These are phyloP conservation scores for Nothoprocta pentlandii DNA, from an alignment of 2,113 vertebrate species.

Conservation along the genomic window DNA sequence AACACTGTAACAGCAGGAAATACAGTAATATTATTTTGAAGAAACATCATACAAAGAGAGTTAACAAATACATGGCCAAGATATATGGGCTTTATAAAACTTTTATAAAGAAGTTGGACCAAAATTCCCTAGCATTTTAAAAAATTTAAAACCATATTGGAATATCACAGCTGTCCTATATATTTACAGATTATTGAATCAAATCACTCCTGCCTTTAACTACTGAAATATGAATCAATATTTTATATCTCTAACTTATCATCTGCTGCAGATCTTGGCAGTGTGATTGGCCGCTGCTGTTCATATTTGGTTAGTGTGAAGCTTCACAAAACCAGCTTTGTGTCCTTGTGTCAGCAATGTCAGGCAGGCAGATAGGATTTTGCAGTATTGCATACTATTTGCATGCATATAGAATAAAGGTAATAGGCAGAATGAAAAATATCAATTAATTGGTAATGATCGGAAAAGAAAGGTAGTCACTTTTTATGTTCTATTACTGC, in stretches of 20 bases:
- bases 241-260: neutral
- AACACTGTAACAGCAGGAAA: neutral
- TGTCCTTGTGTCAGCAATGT: neutral
- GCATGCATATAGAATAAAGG: rapidly evolving
- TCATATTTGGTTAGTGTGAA: neutral
- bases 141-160: neutral
- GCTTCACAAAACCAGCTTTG: neutral
- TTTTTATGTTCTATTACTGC: neutral
- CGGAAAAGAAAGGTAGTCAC: neutral
- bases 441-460: neutral
- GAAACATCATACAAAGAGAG: neutral
- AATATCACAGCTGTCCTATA: neutral
- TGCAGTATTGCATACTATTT: rapidly evolving
- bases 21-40: neutral
- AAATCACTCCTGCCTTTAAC: neutral
- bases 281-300: neutral
- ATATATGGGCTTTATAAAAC: neutral
- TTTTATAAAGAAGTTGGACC: neutral
- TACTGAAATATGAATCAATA: neutral
- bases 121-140: neutral
- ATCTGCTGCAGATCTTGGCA: neutral
- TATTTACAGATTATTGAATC: neutral
- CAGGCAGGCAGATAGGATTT: rapidly evolving
- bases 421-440: neutral
- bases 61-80: neutral